Percentiles rank a stretch among this genome's conserved stretches.
phyloP scores from a whole-genome alignment of 2,888 invertebrate genomes.

The Yponomeuta evonymella region DNA sequence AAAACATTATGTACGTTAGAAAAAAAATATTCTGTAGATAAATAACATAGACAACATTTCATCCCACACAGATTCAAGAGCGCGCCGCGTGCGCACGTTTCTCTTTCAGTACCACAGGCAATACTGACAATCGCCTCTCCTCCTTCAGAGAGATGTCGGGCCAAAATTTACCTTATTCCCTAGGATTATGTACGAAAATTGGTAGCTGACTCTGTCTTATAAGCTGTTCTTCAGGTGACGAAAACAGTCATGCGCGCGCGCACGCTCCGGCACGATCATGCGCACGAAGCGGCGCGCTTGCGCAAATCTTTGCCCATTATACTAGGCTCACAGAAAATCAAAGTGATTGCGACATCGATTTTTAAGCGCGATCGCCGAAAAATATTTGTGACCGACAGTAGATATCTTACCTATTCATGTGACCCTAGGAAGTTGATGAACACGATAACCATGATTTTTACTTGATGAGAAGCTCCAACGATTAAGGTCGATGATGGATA shows the following conservation, averaged over 20 bases:
- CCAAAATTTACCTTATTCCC: neutral
- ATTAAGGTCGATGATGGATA: neutral
- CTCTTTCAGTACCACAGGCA: too few relatives aligned
- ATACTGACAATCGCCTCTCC: too few relatives aligned
- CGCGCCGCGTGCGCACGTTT: too few relatives aligned
- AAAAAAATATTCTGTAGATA: too few relatives aligned
- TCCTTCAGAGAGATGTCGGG: too few relatives aligned
- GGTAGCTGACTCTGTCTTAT: too few relatives aligned
- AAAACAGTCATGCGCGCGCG: slow-evolving; percentile 25
- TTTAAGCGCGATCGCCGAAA: neutral
- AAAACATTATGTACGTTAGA: too few relatives aligned
- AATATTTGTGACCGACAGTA: slow-evolving; percentile 16
- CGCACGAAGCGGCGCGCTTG: slow-evolving; percentile 66
- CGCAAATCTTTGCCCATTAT: slow-evolving; percentile 72
- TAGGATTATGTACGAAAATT: too few relatives aligned
- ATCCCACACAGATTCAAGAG: too few relatives aligned
- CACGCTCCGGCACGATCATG: slow-evolving; percentile 55
- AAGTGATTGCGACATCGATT: neutral
- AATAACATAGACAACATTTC: too few relatives aligned
- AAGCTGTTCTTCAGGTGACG: too few relatives aligned
- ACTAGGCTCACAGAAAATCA: slow-evolving; percentile 42
- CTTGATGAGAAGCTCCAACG: slow-evolving; percentile 20
- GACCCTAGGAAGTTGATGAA: slow-evolving; percentile 57
- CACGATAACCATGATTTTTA: slow-evolving; percentile 59
- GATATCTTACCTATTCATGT: slow-evolving; percentile 37